Percentiles rank a stretch among this genome's conserved stretches.
Evolutionary conservation across 2,113 vertebrate genomes (phyloP).

Genomic region (Salvelinus alpinus): DNA sequence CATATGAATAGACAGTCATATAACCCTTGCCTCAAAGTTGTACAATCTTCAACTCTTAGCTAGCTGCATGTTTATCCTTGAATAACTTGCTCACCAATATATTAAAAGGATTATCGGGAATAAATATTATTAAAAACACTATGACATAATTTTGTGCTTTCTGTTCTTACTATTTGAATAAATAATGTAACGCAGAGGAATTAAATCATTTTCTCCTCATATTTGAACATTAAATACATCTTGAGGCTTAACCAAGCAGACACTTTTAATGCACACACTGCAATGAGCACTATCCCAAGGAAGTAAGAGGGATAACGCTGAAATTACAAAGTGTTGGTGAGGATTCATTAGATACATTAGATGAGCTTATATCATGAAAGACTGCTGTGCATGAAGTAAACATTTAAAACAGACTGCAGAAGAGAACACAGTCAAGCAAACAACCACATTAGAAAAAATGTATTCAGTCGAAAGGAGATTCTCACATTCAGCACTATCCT

Average conservation of each 20-base stretch:
- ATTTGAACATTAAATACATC: constrained; percentile 6
- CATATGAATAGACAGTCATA: too few species aligned
- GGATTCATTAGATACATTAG: constrained; percentile 6
- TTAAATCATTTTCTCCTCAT: background rate
- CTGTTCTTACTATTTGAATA: constrained; percentile 4
- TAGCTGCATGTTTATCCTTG: background rate
- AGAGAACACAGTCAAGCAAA: background rate
- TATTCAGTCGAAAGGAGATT: background rate
- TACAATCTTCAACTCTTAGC: too few species aligned
- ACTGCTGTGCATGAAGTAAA: background rate
- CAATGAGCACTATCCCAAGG: background rate
- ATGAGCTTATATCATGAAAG: constrained; percentile 1
- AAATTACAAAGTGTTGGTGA: background rate
- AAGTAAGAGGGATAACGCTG: background rate
- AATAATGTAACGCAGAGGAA: background rate
- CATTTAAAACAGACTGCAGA: background rate
- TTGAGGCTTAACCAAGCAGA: constrained; percentile 15
- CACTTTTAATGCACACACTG: background rate
- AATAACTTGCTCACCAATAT: background rate
- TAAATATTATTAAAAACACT: too few species aligned
- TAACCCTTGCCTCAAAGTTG: too few species aligned
- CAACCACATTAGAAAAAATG: constrained; percentile 1
- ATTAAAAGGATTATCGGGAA: background rate
- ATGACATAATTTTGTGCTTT: background rate
- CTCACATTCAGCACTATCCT: background rate